A percentile compares a stretch with the other conserved stretches of the same genome.
phyloP scores from a whole-genome alignment of 1,140 invertebrate genomes.

The Trichonephila inaurata region DNA sequence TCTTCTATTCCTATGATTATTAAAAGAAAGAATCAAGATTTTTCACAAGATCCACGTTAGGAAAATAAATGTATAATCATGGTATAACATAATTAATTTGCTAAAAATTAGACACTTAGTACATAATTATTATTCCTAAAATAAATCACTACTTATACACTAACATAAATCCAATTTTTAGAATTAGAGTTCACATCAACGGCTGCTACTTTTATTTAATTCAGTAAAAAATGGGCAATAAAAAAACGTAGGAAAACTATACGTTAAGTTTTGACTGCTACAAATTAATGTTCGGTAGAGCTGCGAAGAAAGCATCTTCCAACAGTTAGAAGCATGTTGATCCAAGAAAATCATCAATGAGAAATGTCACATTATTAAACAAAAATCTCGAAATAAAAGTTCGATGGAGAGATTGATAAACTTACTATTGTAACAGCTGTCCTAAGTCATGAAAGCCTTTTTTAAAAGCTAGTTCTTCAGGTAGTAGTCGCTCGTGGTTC shows the following conservation, averaged over 20 bases:
- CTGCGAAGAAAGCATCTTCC: background rate
- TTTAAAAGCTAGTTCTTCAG: slow-evolving; percentile 79
- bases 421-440: slow-evolving; percentile 77
- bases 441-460: slow-evolving; percentile 79
- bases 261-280: background rate
- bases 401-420: background rate
- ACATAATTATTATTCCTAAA: too few species aligned
- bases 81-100: too few species aligned
- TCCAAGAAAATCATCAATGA: background rate
- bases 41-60: too few species aligned
- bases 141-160: too few species aligned
- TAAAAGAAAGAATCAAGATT: too few species aligned
- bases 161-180: too few species aligned
- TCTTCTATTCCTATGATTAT: too few species aligned
- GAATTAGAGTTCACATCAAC: too few species aligned
- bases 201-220: too few species aligned
- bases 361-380: background rate
- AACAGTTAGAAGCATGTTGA: background rate
- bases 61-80: too few species aligned
- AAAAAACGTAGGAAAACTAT: background rate
- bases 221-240: too few species aligned
- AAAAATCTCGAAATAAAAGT: background rate
- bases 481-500: slow-evolving; percentile 79
- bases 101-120: too few species aligned
- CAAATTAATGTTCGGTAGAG: background rate